These are phyloP conservation scores for Holacanthus passer DNA, from an alignment of 2,113 vertebrate species.

Conservation along the genomic window DNA sequence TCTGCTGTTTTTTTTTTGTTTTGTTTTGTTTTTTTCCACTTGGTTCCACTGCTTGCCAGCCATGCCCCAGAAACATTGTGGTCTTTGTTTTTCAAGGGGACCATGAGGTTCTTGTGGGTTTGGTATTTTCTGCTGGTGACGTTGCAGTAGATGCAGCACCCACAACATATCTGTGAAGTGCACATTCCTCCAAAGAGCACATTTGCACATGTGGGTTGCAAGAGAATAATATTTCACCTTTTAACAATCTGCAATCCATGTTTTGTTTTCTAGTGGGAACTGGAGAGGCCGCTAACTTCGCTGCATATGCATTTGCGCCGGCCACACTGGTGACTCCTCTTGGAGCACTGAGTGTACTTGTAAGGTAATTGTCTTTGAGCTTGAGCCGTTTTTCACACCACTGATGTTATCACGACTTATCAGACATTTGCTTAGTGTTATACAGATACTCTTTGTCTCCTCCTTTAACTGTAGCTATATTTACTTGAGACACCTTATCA, in stretches of 20 bases:
- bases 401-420: neutral
- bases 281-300: constrained; percentile 90
- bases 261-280: constrained; percentile 85
- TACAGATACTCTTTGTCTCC: neutral
- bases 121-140: constrained; percentile 53
- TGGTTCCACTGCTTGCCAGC: neutral
- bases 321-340: constrained; percentile 90
- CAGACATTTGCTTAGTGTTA: neutral
- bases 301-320: constrained; percentile 90
- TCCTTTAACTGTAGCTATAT: no score
- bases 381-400: neutral
- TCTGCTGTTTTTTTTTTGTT: neutral
- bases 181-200: constrained; percentile 51
- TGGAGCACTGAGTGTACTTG: constrained; percentile 89
- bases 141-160: constrained; percentile 13
- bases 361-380: constrained; percentile 80
- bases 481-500: no score
- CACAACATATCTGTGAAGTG: constrained; percentile 29
- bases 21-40: neutral
- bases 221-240: constrained; percentile 12
- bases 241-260: neutral
- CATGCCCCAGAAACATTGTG: constrained; percentile 41
- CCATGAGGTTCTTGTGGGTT: constrained; percentile 62
- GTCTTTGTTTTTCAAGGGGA: constrained; percentile 58
- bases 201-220: constrained; percentile 54